These are phyloP conservation scores for Cerceris ruficornis DNA, from an alignment of 2,888 invertebrate genomes.

Conservation along the genomic window DNA sequence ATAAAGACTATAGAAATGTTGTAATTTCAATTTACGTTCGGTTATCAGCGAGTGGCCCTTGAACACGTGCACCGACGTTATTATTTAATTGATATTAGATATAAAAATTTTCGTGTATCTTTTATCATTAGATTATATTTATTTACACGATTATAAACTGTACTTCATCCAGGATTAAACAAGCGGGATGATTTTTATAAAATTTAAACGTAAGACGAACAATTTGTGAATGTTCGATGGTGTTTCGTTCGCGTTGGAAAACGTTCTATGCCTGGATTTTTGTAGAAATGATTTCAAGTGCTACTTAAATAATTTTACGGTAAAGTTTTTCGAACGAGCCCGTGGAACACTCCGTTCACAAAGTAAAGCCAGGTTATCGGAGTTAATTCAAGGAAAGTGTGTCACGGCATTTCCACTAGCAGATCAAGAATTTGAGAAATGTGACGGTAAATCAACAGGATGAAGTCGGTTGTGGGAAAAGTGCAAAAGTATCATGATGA, in stretches of 20 bases:
- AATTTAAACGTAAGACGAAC: slow-evolving; percentile 25
- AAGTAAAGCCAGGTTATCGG: slow-evolving; percentile 2
- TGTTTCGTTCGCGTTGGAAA: background rate
- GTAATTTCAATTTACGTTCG: too few species aligned
- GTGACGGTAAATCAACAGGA: background rate
- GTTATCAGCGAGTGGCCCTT: too few species aligned
- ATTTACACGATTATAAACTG: background rate
- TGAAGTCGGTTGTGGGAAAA: slow-evolving; percentile 13
- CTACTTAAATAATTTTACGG: background rate
- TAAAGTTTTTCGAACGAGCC: background rate
- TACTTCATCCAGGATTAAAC: background rate
- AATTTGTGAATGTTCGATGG: background rate
- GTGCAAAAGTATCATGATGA: slow-evolving; percentile 6
- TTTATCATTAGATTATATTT: too few species aligned
- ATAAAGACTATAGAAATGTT: too few species aligned
- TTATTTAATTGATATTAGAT: too few species aligned
- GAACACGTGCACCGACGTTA: too few species aligned
- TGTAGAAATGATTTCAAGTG: background rate
- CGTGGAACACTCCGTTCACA: background rate
- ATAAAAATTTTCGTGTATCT: too few species aligned
- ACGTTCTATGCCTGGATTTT: background rate
- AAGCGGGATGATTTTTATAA: slow-evolving; percentile 17
- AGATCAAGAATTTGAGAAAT: background rate
- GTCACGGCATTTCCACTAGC: background rate
- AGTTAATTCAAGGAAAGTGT: background rate